A percentile compares a stretch with the other conserved stretches of the same genome.
phyloP scores from a whole-genome alignment of 2,797 vertebrate genomes.

The Paedocypris micromegethes region DNA sequence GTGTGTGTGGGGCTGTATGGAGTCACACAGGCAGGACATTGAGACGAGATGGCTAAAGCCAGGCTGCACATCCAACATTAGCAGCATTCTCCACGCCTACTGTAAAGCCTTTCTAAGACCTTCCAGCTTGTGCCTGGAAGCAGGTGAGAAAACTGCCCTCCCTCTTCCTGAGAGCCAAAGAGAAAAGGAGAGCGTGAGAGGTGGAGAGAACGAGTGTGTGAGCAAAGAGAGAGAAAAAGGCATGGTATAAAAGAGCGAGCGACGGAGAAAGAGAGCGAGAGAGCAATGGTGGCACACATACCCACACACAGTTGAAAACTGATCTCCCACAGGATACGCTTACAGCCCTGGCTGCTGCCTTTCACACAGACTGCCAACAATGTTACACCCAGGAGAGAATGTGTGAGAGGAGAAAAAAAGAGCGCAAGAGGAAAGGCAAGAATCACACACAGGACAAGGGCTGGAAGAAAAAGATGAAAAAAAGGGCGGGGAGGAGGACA shows the following conservation, averaged over 20 bases:
- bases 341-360: slow-evolving; percentile 49
- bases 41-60: slow-evolving; percentile 33
- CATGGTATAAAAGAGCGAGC: neutral
- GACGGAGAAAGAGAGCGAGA: slow-evolving; percentile 40
- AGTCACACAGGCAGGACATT: slow-evolving; percentile 24
- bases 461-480: slow-evolving; percentile 8
- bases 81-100: slow-evolving; percentile 27
- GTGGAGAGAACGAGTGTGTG: too few relatives aligned
- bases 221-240: too few relatives aligned
- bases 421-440: slow-evolving; percentile 11
- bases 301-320: slow-evolving; percentile 47
- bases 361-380: slow-evolving; percentile 48
- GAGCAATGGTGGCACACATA: slow-evolving; percentile 38
- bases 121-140: slow-evolving; percentile 30
- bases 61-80: slow-evolving; percentile 37
- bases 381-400: slow-evolving; percentile 48
- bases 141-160: slow-evolving; percentile 40
- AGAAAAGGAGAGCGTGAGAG: slow-evolving; percentile 21
- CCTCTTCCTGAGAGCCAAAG: slow-evolving; percentile 48
- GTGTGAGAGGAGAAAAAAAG: slow-evolving; percentile 20
- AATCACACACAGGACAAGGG: slow-evolving; percentile 34
- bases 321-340: slow-evolving; percentile 50
- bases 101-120: slow-evolving; percentile 35
- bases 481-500: slow-evolving; percentile 14
- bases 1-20: slow-evolving; percentile 12